phyloP scores from a whole-genome alignment of 2,797 vertebrate genomes.

The Poeciliopsis gracilis region DNA sequence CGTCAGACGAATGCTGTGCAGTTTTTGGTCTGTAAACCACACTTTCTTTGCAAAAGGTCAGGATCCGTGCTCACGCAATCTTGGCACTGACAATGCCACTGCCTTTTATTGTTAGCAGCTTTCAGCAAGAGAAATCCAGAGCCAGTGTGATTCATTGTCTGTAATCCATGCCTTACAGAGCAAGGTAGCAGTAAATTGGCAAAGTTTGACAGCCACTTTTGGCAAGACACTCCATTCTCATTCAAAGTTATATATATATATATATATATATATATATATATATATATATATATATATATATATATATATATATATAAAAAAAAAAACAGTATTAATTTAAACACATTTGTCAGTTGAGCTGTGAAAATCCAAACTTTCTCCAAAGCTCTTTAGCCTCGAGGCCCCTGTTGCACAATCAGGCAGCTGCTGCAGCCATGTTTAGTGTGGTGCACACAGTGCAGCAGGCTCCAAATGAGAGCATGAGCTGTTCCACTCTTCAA shows the following conservation, averaged over 20 bases:
- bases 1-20: conserved; percentile 1
- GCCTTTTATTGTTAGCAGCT: conserved; percentile 10
- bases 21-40: conserved; percentile 32
- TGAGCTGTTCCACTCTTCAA: neutral
- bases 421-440: conserved; percentile 19
- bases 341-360: conserved; percentile 40
- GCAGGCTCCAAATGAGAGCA: conserved; percentile 3
- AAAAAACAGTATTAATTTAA: conserved; percentile 32
- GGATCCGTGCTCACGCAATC: conserved; percentile 23
- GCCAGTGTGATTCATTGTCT: conserved; percentile 18
- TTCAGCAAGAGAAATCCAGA: neutral
- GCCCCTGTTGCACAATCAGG: conserved; percentile 10
- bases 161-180: conserved; percentile 15
- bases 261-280: too few species aligned
- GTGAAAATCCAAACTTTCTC: conserved; percentile 28
- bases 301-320: too few species aligned
- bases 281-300: too few species aligned
- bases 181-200: conserved; percentile 14
- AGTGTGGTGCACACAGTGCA: conserved; percentile 4
- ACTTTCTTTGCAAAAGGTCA: conserved; percentile 50
- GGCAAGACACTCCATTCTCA: conserved; percentile 9
- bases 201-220: conserved; percentile 26
- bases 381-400: conserved; percentile 15
- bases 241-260: conserved; percentile 4
- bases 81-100: conserved; percentile 16